Conservation (phyloP, 2,888 invertebrate species). For the Andrena dorsata region DNA sequence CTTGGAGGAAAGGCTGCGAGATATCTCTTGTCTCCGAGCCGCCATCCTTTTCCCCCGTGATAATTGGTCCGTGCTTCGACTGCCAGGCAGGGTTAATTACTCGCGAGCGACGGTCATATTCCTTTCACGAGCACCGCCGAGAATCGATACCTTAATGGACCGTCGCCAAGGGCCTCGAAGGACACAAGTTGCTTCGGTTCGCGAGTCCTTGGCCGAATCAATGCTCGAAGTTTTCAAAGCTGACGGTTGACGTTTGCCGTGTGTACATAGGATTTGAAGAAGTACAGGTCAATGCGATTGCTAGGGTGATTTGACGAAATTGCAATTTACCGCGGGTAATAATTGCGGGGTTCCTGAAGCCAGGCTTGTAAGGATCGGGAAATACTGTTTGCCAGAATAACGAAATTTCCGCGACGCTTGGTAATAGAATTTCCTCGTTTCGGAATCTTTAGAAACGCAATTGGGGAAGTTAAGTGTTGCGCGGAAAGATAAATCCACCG, state of each 20-base stretch:
- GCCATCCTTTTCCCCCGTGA: constrained; percentile 44
- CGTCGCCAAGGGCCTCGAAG: neutral
- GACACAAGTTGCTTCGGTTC: constrained; percentile 2
- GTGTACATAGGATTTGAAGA: no score
- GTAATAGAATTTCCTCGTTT: neutral
- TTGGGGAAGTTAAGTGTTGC: constrained; percentile 41
- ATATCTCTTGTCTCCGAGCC: constrained; percentile 35
- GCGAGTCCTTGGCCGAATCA: neutral
- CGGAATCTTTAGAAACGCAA: constrained; percentile 15
- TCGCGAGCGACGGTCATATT: constrained; percentile 39
- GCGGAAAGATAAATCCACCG: constrained; percentile 17
- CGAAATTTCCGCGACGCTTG: neutral
- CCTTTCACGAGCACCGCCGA: neutral
- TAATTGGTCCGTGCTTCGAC: constrained; percentile 52
- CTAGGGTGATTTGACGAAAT: no score
- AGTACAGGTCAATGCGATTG: no score
- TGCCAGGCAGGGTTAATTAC: constrained; percentile 44
- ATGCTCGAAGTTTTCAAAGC: no score
- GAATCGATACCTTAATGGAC: constrained; percentile 30
- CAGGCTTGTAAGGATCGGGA: neutral
- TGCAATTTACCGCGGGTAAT: no score
- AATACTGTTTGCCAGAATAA: neutral
- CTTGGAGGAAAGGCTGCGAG: constrained; percentile 11
- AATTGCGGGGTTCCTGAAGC: neutral
- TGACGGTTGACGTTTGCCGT: no score